phyloP scores from a whole-genome alignment of 2,888 invertebrate species.

The Eilema sororculum region DNA sequence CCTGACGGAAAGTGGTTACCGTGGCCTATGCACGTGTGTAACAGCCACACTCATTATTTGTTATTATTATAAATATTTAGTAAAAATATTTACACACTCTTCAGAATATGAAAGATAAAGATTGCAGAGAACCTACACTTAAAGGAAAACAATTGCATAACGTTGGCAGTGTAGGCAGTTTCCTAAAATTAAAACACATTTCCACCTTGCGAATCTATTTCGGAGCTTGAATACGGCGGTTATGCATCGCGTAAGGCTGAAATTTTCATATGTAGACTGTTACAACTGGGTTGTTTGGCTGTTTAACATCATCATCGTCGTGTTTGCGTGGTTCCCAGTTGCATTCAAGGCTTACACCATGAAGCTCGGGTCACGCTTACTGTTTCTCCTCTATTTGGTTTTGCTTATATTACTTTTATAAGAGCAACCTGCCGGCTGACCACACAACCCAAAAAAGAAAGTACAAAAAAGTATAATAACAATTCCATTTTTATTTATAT shows the following conservation, averaged over 20 bases:
- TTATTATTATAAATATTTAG: neutral
- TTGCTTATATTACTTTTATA: too few species aligned
- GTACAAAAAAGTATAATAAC: too few species aligned
- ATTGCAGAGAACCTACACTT: neutral
- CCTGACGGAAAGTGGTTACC: too few species aligned
- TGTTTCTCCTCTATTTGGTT: too few species aligned
- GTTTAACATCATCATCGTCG: neutral
- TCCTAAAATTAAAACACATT: conserved; percentile 4
- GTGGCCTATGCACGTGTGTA: too few species aligned
- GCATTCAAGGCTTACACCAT: too few species aligned
- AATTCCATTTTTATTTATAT: too few species aligned
- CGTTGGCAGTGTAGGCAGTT: neutral
- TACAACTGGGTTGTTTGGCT: neutral
- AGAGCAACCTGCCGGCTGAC: too few species aligned
- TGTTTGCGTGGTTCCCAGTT: neutral
- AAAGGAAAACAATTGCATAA: neutral
- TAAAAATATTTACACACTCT: neutral
- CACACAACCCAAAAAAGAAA: too few species aligned
- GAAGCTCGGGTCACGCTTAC: too few species aligned
- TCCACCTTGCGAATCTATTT: neutral
- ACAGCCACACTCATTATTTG: too few species aligned
- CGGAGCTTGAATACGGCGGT: neutral
- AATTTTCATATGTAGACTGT: neutral
- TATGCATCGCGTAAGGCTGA: neutral
- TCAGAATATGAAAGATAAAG: neutral